Evolutionary conservation across 2,113 vertebrate genomes (phyloP), one percentile per base, ranked within the genome.

Genomic region (Syrmaticus mikado): DNA sequence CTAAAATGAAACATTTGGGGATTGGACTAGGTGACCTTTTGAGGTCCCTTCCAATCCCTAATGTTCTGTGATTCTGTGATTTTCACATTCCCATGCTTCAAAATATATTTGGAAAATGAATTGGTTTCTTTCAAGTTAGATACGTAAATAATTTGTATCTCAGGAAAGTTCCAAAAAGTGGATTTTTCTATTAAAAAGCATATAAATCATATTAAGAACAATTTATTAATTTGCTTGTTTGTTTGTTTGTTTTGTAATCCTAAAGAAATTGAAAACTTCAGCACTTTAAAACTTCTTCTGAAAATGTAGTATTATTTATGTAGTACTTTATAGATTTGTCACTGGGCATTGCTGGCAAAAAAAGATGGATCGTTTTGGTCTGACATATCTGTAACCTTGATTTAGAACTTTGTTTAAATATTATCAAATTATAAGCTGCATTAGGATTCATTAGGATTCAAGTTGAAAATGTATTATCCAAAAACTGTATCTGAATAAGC

Each of bases 371-470:
- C 52, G 30, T 53, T 38, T 81, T 62, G 5, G 15, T 7, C 34
- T 72, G 34, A 64, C 25, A 58, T 41, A 67, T 58, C 58, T 78
- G n/a, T 78, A 55, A 60, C 92, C 48, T 92, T 64, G 8, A 83
- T 74, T 89, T 64, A 85, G 43, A 70, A 41, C 5, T 65, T 86
- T 14, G 2, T 57, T 90, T 53, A 66, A 90, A 13, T 3, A 4
- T 81, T 50, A 88, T 45, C 25, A 90, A 91, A 95, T 86, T 92
- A 82, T 82, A 95, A 93, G 41, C 28, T 11, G 28, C 45, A 86
- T 62, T 53, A 72, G 30, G 40, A 78, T 87, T 14, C 25, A 92
- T 67, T 57, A 72, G 27, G 36, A 78, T 87, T 16, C 25, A 92
- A 89, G n/a, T 12, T 82, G 32, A 38, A 88, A 92, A 90, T 79